A percentile compares a stretch with the other conserved stretches of the same genome.
phyloP scores from a whole-genome alignment of 2,888 invertebrate genomes.

The Sarcophaga rosellei region DNA sequence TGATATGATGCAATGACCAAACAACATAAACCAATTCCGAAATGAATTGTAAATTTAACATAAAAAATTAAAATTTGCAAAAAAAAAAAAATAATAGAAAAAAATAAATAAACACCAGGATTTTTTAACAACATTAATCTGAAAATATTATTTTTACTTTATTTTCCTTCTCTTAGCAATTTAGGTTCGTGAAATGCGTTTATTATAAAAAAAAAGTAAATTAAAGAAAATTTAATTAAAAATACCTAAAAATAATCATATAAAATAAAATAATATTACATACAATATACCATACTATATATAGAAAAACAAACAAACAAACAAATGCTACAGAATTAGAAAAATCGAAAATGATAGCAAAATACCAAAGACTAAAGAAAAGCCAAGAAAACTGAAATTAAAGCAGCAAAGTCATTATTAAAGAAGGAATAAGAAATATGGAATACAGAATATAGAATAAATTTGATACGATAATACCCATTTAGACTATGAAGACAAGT shows the following conservation, averaged over 20 bases:
- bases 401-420: background rate
- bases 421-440: background rate
- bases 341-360: background rate
- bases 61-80: background rate
- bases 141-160: slow-evolving; percentile 80
- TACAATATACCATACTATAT: slow-evolving; percentile 21
- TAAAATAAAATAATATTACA: slow-evolving; percentile 54
- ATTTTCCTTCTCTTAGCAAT: slow-evolving; percentile 81
- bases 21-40: slow-evolving; percentile 32
- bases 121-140: slow-evolving; percentile 79
- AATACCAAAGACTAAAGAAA: slow-evolving; percentile 3
- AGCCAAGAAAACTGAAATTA: background rate
- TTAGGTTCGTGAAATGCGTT: slow-evolving; percentile 77
- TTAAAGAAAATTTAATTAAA: slow-evolving; percentile 67
- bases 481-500: no score
- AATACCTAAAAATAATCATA: slow-evolving; percentile 63
- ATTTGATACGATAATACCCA: no score
- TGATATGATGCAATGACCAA: background rate
- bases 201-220: slow-evolving; percentile 69
- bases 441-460: no score
- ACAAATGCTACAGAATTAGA: slow-evolving; percentile 49
- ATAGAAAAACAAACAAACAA: slow-evolving; percentile 1
- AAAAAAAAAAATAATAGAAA: slow-evolving; percentile 55
- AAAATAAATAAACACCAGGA: slow-evolving; percentile 68
- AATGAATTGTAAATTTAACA: slow-evolving; percentile 38